Evolutionary conservation across 2,888 invertebrate species (phyloP), one percentile per base, ranked within the genome.

Genomic region (Andricus curvator): DNA sequence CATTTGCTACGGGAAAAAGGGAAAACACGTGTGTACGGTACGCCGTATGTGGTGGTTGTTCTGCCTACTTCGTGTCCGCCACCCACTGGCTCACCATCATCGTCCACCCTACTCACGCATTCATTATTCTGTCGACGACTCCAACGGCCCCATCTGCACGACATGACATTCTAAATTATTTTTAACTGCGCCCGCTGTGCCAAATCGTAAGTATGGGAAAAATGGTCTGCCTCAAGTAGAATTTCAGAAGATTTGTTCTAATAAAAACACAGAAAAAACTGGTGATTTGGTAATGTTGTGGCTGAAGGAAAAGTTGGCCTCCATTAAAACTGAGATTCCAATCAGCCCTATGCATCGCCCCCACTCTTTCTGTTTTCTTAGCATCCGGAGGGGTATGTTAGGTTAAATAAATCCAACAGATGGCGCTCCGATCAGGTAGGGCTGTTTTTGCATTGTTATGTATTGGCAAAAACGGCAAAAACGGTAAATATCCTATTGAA

Each of bases 1-100:
- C 85, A 83, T 83, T 84, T 84, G 83, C 83, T 80, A 81, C 76
- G 68, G 77, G 33, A 56, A 78, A 77, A 33, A 74, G 44, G 80
- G 56, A 51, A 62, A 51, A 68, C 22, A 51, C 41, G 56, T 29
- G 77, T 64, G 83, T 79, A 74, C 78, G 79, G 29, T 56, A 56
- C 29, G 51, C 51, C 25, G 78, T 78, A 66, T 78, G 62, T 44
- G 33, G 70, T 65, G 51, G 62, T 29, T 78, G 66, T 78, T 65
- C 41, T 76, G 76, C 66, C 66, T 65, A 77, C 81, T 67, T 82
- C 64, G 70, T 48, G 76, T 77, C 62, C 78, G 74, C 76, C 74
- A 29, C 51, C 51, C 33, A 29, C 74, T 56, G 33, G 51, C 33
- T 33, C 29, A 74, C n/a, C 51, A 74, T 74, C 74, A 70, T 51